Evolutionary conservation across 2,888 invertebrate species (phyloP), one percentile per base, ranked within the genome.

Genomic region (Aphidoletes aphidimyza): DNA sequence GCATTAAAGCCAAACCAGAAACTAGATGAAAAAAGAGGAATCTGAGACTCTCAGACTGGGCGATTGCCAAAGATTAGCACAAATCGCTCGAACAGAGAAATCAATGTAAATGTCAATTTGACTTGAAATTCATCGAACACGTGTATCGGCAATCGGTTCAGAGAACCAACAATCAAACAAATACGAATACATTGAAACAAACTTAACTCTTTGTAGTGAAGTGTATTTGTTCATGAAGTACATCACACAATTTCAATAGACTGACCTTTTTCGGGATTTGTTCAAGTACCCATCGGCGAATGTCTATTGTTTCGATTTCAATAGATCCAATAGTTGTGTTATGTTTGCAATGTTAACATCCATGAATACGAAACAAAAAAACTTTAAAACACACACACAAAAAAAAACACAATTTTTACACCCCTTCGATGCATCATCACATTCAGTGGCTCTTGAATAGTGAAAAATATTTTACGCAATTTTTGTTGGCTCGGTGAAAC

Each of bases 251-350:
- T 1, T 30, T 69, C 69, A 69, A 69, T 69, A 69, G 69, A 69
- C 34, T 69, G 37, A n/a, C 81, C 81, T 81, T 81, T 81, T 81
- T 81, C n/a, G 81, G 81, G 81, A 81, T 81, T 81, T 81, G 81
- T 81, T 81, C 81, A 81, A 81, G 81, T 81, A 81, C 81, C 37
- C 34, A 69, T 81, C n/a, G 81, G 22, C 81, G 81, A 36, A 37
- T 6, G 22, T 5, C 22, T 11, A 81, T 81, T 37, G 81, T 81
- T 6, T 37, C n/a, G 17, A 81, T 22, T 37, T 81, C 37, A 37
- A 81, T 81, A 30, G 69, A 69, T 69, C 34, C 69, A 69, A 69
- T 69, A 69, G 69, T 42, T 14, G 42, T 14, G 17, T 14, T 6
- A 26, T 69, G 69, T 69, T 69, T 69, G 69, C 34, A 69, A 69